phyloP scores from a whole-genome alignment of 1,140 invertebrate genomes.

The Lerema accius region DNA sequence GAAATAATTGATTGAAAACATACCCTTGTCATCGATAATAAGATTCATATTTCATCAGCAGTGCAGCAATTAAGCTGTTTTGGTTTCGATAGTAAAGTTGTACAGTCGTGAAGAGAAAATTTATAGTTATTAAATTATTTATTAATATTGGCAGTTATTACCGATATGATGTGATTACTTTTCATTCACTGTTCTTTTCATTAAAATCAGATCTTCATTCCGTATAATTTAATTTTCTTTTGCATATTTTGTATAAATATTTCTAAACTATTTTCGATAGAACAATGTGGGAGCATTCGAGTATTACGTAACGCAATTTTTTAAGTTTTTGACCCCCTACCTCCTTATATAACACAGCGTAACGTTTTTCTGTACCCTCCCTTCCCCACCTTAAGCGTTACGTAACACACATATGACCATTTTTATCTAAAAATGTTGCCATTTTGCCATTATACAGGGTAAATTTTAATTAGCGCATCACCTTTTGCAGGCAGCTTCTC shows the following conservation, averaged over 20 bases:
- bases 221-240: neutral
- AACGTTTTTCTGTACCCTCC: no score
- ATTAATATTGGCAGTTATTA: slow-evolving; percentile 20
- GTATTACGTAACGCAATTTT: no score
- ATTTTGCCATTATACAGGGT: no score
- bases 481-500: no score
- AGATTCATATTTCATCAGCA: slow-evolving; percentile 14
- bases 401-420: no score
- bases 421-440: no score
- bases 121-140: slow-evolving; percentile 16
- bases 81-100: slow-evolving; percentile 1
- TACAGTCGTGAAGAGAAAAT: slow-evolving; percentile 9
- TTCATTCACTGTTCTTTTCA: slow-evolving; percentile 1
- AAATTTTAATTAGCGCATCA: no score
- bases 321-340: no score
- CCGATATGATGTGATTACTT: slow-evolving; percentile 16
- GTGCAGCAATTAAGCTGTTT: neutral
- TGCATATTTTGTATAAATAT: slow-evolving; percentile 15
- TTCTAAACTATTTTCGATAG: neutral
- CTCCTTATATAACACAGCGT: no score
- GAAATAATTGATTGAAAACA: neutral
- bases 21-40: neutral
- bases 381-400: no score
- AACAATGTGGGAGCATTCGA: no score
- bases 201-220: neutral